phyloP scores from a whole-genome alignment of 2,797 vertebrate species.

The Pyrocephalus nanus region DNA sequence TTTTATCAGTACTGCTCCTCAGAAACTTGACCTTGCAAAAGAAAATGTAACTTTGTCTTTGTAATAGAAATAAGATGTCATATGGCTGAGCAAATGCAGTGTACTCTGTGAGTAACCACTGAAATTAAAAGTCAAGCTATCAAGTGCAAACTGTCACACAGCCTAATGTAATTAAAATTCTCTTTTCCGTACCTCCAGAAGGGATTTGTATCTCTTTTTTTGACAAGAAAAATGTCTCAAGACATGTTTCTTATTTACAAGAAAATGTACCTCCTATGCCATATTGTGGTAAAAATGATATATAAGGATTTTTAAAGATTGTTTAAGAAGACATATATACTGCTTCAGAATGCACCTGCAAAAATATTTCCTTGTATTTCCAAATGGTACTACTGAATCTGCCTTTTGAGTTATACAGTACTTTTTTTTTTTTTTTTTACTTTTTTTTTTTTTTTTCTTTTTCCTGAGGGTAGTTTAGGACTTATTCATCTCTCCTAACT shows the following conservation, averaged over 20 bases:
- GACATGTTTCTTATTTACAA: background rate
- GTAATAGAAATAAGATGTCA: constrained; percentile 57
- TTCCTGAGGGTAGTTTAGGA: background rate
- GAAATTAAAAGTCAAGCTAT: constrained; percentile 62
- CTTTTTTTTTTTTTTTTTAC: background rate
- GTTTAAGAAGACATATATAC: background rate
- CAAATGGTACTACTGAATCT: background rate
- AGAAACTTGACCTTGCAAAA: constrained; percentile 62
- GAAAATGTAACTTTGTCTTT: constrained; percentile 48
- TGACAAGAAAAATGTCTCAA: background rate
- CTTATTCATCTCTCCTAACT: background rate
- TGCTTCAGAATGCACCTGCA: background rate
- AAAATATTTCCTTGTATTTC: background rate
- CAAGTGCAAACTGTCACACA: constrained; percentile 20
- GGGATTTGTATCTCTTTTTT: background rate
- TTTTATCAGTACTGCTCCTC: constrained; percentile 36
- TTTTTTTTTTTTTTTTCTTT: background rate
- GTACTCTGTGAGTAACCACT: constrained; percentile 23
- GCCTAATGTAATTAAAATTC: constrained; percentile 59
- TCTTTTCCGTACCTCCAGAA: background rate
- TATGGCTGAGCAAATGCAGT: constrained; percentile 42
- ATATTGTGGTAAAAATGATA: background rate
- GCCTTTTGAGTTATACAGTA: background rate
- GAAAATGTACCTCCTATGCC: background rate
- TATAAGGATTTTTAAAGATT: accelerated